phyloP scores from a whole-genome alignment of 1,140 invertebrate species.

The Zophobas atratus region DNA sequence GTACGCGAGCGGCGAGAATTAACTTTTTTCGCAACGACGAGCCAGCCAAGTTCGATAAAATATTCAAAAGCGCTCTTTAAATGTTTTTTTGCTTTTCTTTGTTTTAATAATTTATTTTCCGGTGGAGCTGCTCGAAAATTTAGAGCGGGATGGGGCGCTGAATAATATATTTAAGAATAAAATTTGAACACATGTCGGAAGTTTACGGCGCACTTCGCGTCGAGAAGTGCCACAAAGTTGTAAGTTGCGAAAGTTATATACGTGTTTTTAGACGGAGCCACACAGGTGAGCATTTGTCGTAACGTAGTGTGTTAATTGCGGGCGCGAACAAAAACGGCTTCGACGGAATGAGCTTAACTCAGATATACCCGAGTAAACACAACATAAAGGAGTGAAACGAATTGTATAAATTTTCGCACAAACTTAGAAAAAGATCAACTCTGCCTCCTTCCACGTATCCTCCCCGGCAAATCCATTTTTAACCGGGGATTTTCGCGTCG shows the following conservation, averaged over 20 bases:
- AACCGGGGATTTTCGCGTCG: slow-evolving; percentile 8
- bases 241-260: no score
- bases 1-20: slow-evolving; percentile 1
- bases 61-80: slow-evolving; percentile 17
- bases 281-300: no score
- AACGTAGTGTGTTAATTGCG: no score
- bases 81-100: slow-evolving; percentile 2
- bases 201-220: no score
- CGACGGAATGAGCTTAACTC: no score
- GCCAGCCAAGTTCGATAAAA: neutral
- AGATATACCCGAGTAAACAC: no score
- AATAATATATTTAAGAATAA: no score
- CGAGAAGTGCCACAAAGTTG: no score
- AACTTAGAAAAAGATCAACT: neutral
- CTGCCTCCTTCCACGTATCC: neutral
- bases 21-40: slow-evolving; percentile 11
- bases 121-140: slow-evolving; percentile 1
- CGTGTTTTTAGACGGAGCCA: no score
- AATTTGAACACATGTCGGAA: no score
- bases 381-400: no score
- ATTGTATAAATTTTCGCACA: neutral
- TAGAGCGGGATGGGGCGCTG: neutral
- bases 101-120: slow-evolving; percentile 18
- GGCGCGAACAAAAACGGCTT: no score
- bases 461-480: slow-evolving; percentile 17